Base-by-base conservation (phyloP, 2,797 vertebrate genomes). In the Sibirionetta formosa region DNA sequence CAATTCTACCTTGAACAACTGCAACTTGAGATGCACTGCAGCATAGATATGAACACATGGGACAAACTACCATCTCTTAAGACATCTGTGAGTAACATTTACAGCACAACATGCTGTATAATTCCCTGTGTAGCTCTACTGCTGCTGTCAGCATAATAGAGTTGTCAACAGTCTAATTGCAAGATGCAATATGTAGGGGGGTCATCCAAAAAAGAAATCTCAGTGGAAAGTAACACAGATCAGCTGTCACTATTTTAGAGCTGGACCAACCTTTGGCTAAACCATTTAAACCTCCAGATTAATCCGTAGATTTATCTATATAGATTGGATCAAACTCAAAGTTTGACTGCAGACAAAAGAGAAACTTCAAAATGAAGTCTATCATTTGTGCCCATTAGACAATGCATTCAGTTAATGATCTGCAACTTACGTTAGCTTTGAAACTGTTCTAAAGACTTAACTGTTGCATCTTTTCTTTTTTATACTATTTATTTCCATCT, bases 141-240 rank as follows among this genome's bases (percentile, higher is more conserved):
- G 97, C 97, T 96, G 96, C 97, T 97, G 88, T 85, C 88, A 94
- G 88, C 82, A 85, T 97, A 98, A 97, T 91, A 96, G 96, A 94
- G 93, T 97, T 97, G 95, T 98, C 97, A 97, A 48, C 80, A 96
- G 96, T 78, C 94, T 98, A 97, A 98, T 97, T 97, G 96, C 82
- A 95, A 93, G 80, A 92, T 85, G 78, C 81, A 94, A 26, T 89
- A 94, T 86, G 87, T 82, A 94, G 89, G 79, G 96, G 95, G 96
- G 85, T 87, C 95, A 94, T 96, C 94, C 76, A 96, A 94, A 94
- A 87, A 86, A 94, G 73, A 71, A 87, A 84, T 92, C 69, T 85
- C 82, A 60, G 82, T 91, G 94, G 93, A 97, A 94, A 96, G 94
- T 90, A 96, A 85, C 77, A 91, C 90, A 85, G 65, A 95, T 96